phyloP scores from a whole-genome alignment of 2,113 vertebrate species.

The Bungarus multicinctus region DNA sequence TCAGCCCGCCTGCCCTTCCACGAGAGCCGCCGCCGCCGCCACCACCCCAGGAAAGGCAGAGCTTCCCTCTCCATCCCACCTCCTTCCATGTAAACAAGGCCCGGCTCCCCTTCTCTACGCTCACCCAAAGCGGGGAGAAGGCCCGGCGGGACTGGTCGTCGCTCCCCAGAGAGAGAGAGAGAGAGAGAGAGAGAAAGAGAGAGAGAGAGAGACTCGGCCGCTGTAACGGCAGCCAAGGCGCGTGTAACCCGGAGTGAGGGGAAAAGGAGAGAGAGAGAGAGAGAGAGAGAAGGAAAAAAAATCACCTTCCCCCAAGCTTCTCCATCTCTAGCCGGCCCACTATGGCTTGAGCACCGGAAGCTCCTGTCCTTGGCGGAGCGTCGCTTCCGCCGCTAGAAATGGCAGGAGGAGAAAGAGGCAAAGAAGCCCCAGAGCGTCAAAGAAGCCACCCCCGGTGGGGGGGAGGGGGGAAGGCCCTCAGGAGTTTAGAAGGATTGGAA shows the following conservation, averaged over 20 bases:
- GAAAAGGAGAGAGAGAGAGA: no score
- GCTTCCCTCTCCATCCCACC: neutral
- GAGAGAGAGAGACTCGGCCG: neutral
- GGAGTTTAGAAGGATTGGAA: neutral
- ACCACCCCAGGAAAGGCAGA: neutral
- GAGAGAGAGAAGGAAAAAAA: neutral
- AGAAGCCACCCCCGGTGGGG: neutral
- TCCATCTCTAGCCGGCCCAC: slow-evolving; percentile 46
- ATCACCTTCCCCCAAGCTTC: slow-evolving; percentile 27
- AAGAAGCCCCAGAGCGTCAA: neutral
- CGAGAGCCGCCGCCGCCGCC: no score
- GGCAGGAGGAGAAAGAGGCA: neutral
- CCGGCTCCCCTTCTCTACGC: slow-evolving; percentile 27
- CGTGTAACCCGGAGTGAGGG: neutral
- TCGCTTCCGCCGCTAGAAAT: slow-evolving; percentile 49
- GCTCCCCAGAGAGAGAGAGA: neutral
- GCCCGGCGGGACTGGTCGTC: neutral
- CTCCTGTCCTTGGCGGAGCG: slow-evolving; percentile 15
- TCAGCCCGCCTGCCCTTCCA: no score
- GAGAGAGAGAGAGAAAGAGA: no score
- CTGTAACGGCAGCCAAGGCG: neutral
- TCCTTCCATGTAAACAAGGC: slow-evolving; percentile 57
- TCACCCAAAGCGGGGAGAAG: slow-evolving; percentile 48
- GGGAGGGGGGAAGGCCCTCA: neutral
- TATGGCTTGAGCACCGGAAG: slow-evolving; percentile 53